Conservation (phyloP, 1,140 invertebrate genomes). For the Drosophila biarmipes region DNA sequence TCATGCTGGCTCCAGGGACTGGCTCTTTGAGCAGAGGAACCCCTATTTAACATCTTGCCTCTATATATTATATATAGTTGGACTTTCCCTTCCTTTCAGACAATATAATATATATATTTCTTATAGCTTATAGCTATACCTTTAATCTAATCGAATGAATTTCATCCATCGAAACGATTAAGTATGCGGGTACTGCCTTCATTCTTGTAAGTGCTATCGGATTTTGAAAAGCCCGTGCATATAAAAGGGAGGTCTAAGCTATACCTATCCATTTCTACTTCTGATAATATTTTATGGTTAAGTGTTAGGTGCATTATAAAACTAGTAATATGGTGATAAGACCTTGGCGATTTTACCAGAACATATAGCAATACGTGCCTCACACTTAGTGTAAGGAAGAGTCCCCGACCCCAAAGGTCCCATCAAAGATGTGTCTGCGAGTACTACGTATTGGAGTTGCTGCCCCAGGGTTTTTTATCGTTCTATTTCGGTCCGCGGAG, state of each 20-base stretch:
- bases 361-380: neutral
- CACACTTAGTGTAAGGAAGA: neutral
- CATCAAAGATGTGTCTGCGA: conserved; percentile 6
- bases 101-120: too few relatives aligned
- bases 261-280: neutral
- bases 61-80: too few relatives aligned
- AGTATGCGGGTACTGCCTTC: neutral
- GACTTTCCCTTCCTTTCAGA: too few relatives aligned
- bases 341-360: neutral
- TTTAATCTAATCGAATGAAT: too few relatives aligned
- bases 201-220: neutral
- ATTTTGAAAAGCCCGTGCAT: neutral
- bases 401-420: too few relatives aligned
- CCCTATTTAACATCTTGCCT: too few relatives aligned
- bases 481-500: conserved; percentile 35
- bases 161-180: too few relatives aligned
- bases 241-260: neutral
- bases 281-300: conserved; percentile 4
- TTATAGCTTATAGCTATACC: too few relatives aligned
- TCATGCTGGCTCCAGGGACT: neutral
- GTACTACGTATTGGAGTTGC: conserved; percentile 2
- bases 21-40: too few relatives aligned
- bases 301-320: neutral
- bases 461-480: conserved; percentile 16
- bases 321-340: neutral